Base-by-base conservation (phyloP, 2,113 vertebrate species). In the Meles meles region DNA sequence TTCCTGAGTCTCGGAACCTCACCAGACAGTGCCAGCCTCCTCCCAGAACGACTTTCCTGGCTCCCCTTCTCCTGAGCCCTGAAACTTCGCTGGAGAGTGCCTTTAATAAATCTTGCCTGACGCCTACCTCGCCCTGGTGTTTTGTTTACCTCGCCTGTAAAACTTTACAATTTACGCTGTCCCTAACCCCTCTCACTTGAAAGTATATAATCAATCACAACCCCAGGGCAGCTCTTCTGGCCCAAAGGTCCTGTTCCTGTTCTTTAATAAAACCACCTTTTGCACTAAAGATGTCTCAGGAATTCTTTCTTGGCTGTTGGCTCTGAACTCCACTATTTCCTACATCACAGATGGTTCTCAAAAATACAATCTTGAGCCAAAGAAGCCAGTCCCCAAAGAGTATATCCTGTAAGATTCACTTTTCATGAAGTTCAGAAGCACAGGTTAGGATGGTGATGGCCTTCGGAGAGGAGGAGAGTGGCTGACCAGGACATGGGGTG, bases 1-100 rank as follows among this genome's bases (percentile, higher is more conserved):
- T 52, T 52, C 49, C 49, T 4, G 15, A 52, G 49, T 52, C 4
- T 1, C 3, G 1, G 49, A 52, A 52, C 49, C 15, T 52, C 5
- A 0, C 1, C 49, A 0, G 15, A 52, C 49, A 52, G 9, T 17
- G 49, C 49, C 4, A 0, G 17, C 15, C 49, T 52, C 49, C 15
- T 52, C 14, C 49, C 5, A 0, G 4, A 0, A 0, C 1, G 1
- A 52, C 49, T 52, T 52, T 52, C 49, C 49, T 52, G 49, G 15
- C 49, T 17, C 49, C 49, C 49, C 49, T 52, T 52, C 49, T 52
- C 49, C 49, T 52, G 49, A 52, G 49, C 49, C 49, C 49, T 52
- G 49, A 52, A 52, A 52, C 49, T 52, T 52, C 15, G 1, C 49
- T 1, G 49, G 49, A 52, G 49, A 52, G 49, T 3, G 5, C 49